phyloP scores from a whole-genome alignment of 35 echinoderm and acorn worm species.

The Heliocidaris erythrogramma region DNA sequence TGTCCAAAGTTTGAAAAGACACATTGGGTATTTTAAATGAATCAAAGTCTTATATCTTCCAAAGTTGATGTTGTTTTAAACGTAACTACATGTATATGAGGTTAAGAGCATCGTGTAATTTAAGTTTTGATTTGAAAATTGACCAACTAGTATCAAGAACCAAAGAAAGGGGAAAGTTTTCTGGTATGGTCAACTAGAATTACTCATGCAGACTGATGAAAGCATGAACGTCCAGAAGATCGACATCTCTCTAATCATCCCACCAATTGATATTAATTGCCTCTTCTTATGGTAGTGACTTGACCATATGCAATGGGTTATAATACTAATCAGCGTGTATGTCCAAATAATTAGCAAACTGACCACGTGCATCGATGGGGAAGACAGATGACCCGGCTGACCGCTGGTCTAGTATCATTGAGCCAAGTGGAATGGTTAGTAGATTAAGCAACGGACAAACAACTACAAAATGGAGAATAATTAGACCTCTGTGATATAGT shows the following conservation, averaged over 20 bases:
- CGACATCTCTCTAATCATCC: neutral
- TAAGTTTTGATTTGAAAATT: too few species aligned
- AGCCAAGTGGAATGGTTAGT: neutral
- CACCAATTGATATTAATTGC: neutral
- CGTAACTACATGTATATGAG: too few species aligned
- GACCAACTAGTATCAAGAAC: too few species aligned
- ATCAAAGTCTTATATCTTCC: too few species aligned
- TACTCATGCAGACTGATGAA: neutral
- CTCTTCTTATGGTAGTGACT: neutral
- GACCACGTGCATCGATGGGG: neutral
- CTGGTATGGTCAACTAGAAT: too few species aligned
- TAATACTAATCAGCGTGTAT: neutral
- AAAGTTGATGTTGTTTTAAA: too few species aligned
- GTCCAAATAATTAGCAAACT: slow-evolving; percentile 2
- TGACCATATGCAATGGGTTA: neutral
- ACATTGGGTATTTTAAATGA: too few species aligned
- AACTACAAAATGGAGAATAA: neutral
- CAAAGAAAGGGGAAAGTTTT: too few species aligned
- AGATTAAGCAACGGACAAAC: neutral
- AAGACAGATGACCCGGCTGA: neutral
- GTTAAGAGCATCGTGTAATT: too few species aligned
- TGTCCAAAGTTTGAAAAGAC: too few species aligned
- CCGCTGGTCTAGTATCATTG: neutral
- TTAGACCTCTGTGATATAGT: neutral
- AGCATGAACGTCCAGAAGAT: neutral